Conservation (phyloP, 2,797 vertebrate species). For the Heteromormyrus szaboi region DNA sequence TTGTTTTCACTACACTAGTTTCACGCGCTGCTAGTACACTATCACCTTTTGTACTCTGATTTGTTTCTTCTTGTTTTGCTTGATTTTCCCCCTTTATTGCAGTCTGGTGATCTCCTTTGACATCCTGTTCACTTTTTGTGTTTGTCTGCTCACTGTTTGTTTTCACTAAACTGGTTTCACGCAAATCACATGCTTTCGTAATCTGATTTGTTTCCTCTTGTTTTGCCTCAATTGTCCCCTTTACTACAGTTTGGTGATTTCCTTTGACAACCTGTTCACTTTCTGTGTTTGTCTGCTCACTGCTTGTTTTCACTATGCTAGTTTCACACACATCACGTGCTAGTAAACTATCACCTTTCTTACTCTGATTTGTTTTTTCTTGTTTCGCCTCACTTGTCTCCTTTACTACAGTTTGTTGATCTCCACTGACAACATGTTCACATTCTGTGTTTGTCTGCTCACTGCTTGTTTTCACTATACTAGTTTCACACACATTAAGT, state of each 20-base stretch:
- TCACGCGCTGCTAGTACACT: slow-evolving; percentile 30
- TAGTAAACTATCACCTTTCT: slow-evolving; percentile 37
- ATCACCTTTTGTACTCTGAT: slow-evolving; percentile 30
- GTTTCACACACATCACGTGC: slow-evolving; percentile 33
- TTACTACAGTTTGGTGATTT: not conserved
- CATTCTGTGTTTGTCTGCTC: slow-evolving; percentile 28
- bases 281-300: not conserved
- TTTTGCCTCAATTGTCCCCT: slow-evolving; percentile 29
- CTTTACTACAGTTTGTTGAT: not conserved
- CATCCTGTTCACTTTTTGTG: slow-evolving; percentile 11
- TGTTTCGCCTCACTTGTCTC: slow-evolving; percentile 33
- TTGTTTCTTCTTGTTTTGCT: slow-evolving; percentile 28
- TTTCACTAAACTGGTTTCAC: slow-evolving; percentile 40
- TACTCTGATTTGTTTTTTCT: slow-evolving; percentile 34
- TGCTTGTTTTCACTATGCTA: slow-evolving; percentile 36
- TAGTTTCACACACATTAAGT: slow-evolving; percentile 32
- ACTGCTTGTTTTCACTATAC: slow-evolving; percentile 40
- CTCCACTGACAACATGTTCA: not conserved
- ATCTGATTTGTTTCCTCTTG: slow-evolving; percentile 33
- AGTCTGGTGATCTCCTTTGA: not conserved
- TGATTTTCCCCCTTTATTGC: slow-evolving; percentile 27
- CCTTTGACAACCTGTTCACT: not conserved
- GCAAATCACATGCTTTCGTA: slow-evolving; percentile 33
- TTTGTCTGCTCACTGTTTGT: slow-evolving; percentile 35
- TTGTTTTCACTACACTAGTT: slow-evolving; percentile 39